A percentile compares a stretch with the other conserved stretches of the same genome.
phyloP scores from a whole-genome alignment of 2,113 vertebrate species.

The Phalacrocorax brasilianus region DNA sequence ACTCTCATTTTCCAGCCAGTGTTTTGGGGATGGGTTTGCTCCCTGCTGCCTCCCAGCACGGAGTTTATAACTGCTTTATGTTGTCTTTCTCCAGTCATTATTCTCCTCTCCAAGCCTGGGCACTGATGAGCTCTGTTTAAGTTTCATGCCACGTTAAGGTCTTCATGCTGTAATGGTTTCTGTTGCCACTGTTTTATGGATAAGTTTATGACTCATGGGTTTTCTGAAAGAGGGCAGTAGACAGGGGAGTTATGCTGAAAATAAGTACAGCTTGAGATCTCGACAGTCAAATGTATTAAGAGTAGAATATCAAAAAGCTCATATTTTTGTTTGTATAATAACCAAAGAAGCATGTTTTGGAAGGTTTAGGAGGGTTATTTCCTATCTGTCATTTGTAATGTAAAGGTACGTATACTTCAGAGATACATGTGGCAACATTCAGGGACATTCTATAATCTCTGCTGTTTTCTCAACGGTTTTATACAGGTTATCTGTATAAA shows the following conservation, averaged over 20 bases:
- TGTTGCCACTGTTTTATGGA: neutral
- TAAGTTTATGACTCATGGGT: rapidly evolving
- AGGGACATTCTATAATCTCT: neutral
- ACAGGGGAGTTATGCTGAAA: neutral
- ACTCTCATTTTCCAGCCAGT: neutral
- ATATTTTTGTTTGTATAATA: neutral
- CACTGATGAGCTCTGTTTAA: neutral
- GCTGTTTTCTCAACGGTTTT: neutral
- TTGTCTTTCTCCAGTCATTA: neutral
- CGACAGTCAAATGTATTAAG: neutral
- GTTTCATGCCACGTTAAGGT: neutral
- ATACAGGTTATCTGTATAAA: neutral
- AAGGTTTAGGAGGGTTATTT: neutral
- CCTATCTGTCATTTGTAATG: neutral
- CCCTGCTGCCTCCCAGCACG: neutral
- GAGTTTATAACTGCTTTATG: neutral
- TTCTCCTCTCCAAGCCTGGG: neutral
- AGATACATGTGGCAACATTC: rapidly evolving
- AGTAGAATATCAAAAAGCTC: neutral
- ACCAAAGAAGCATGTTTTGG: neutral
- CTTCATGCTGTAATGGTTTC: neutral
- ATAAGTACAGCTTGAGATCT: neutral
- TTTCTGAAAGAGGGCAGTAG: neutral
- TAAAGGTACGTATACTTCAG: neutral
- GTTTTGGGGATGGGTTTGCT: neutral